Percentiles rank a stretch among this genome's conserved stretches.
phyloP scores from a whole-genome alignment of 2,888 invertebrate species.

The Agrilus cyanescens region DNA sequence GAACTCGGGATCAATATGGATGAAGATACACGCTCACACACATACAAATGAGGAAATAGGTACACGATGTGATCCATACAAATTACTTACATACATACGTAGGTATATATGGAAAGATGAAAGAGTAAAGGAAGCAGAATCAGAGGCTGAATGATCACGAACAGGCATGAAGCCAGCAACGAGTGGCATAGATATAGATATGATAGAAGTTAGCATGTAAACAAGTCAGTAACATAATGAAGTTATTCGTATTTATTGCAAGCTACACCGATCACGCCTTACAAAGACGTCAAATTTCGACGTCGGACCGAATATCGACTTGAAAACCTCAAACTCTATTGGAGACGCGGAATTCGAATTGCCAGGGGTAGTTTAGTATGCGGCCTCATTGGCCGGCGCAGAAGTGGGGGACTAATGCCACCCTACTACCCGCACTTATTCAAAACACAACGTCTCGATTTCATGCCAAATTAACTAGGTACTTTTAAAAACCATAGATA shows the following conservation, averaged over 20 bases:
- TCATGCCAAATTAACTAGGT: conserved; percentile 3
- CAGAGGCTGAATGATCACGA: conserved; percentile 2
- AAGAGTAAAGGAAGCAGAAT: neutral
- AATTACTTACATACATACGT: too few species aligned
- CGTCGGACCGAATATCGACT: conserved; percentile 36
- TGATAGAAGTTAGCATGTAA: conserved; percentile 22
- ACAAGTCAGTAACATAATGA: conserved; percentile 24
- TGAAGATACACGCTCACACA: neutral
- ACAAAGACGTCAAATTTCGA: conserved; percentile 30
- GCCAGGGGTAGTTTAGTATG: conserved; percentile 23
- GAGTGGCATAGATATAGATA: neutral
- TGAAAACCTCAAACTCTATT: conserved; percentile 36
- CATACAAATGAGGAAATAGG: too few species aligned
- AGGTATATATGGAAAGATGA: too few species aligned
- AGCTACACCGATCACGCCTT: conserved; percentile 29
- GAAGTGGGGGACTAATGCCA: conserved; percentile 15
- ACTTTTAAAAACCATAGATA: neutral
- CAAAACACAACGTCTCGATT: conserved; percentile 6
- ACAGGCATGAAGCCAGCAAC: conserved; percentile 3
- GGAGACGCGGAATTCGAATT: conserved; percentile 29
- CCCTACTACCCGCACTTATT: too few species aligned
- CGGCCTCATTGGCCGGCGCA: conserved; percentile 20
- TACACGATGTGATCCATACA: too few species aligned
- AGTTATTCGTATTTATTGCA: conserved; percentile 30
- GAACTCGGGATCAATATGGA: too few species aligned